Conservation (phyloP, 1,140 invertebrate species). For the Eumaeus atala region DNA sequence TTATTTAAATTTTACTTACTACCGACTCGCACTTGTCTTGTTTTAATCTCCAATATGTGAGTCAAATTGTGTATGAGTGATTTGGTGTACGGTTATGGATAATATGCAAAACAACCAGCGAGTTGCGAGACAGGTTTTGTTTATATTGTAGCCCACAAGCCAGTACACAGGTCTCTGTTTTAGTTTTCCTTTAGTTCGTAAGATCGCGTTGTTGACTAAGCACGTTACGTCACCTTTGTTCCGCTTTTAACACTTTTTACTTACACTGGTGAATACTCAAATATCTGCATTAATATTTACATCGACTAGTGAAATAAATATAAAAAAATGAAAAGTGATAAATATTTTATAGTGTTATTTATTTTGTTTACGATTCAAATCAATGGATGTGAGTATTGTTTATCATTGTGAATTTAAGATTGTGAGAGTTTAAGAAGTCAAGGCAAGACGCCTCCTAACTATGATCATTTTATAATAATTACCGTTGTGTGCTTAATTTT, state of each 20-base stretch:
- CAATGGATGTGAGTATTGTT: background rate
- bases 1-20: too few relatives aligned
- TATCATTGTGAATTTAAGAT: background rate
- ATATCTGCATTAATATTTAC: too few relatives aligned
- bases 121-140: background rate
- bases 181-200: conserved; percentile 6
- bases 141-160: background rate
- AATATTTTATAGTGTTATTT: background rate
- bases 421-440: conserved; percentile 15
- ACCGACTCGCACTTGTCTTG: too few relatives aligned
- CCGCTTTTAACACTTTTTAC: too few relatives aligned
- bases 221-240: background rate
- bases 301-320: too few relatives aligned
- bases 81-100: too few relatives aligned
- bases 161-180: too few relatives aligned
- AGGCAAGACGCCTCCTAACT: conserved; percentile 7
- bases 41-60: too few relatives aligned
- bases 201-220: background rate
- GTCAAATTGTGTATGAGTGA: too few relatives aligned
- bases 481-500: too few relatives aligned
- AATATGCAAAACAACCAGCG: background rate
- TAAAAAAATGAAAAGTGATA: conserved; percentile 7
- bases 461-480: background rate
- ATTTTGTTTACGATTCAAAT: conserved; percentile 11
- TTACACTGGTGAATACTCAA: too few relatives aligned